Evolutionary conservation across 35 echinoderm and acorn worm genomes (phyloP), one percentile per base, ranked within the genome.

Genomic region (Ptychodera flava): DNA sequence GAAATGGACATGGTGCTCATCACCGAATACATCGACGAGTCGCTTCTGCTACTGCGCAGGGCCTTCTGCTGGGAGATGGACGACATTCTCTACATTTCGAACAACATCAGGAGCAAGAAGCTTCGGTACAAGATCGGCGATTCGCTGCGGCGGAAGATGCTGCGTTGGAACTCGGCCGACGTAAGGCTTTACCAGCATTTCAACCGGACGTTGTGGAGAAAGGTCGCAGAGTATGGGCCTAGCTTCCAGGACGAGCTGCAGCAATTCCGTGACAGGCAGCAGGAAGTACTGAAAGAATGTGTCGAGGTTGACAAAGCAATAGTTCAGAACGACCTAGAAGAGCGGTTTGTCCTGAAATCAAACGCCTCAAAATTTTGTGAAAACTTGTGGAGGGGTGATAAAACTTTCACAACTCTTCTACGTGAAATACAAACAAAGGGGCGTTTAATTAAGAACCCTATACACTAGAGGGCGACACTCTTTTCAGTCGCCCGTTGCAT

Each of bases 31-130:
- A 87, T 91, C 36, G 89, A 91, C 53, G 78, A 91, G 36, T 91
- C 89, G 0, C 32, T 91, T 83, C 1, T 91, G 36, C 78, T 91
- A 28, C 45, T 91, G 0, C 78, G 80, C 2, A 35, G 78, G 34
- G 32, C 86, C 31, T 32, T 91, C 29, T 91, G 89, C 36, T 91
- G 84, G 85, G 79, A 80, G 22, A 38, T 86, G 28, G 84, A 81
- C n/a, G 90, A 91, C 37, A 83, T 91, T 31, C 35, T 91, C 0
- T 91, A 91, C 78, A 87, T 91, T 33, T 89, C 88, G 30, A 89
- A 89, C 35, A 29, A 31, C 16, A 89, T 89, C 30, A 36, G 88
- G 0, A 89, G 88, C 53, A 10, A 30, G 35, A 89, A 80, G 28
- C 88, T 75, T 77, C 80, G 88, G 28, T 36, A 84, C 16, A 38